These are phyloP conservation scores for Oncorhynchus masou DNA, from an alignment of 2,113 vertebrate species.

Conservation along the genomic window DNA sequence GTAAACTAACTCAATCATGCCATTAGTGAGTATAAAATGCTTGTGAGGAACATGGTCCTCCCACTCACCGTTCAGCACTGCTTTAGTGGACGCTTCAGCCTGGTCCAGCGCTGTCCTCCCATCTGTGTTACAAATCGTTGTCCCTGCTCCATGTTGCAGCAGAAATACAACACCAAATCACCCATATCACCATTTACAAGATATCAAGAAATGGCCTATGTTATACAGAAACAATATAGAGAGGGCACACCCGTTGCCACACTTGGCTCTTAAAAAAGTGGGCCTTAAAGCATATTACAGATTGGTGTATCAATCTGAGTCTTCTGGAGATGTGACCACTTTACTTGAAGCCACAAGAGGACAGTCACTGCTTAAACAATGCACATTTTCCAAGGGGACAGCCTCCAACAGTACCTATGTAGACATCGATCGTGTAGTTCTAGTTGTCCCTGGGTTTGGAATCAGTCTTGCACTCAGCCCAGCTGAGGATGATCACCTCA, in stretches of 20 bases:
- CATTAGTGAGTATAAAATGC: neutral
- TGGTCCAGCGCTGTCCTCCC: slow-evolving; percentile 85
- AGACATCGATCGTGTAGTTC: slow-evolving; percentile 98
- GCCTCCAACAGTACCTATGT: slow-evolving; percentile 78
- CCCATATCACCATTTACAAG: neutral
- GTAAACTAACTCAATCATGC: neutral
- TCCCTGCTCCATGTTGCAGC: slow-evolving; percentile 86
- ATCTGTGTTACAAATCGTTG: slow-evolving; percentile 84
- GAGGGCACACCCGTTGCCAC: neutral
- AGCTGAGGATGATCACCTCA: slow-evolving; percentile 92
- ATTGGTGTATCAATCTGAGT: too few relatives aligned
- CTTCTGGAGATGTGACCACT: neutral
- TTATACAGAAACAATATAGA: neutral
- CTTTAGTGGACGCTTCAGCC: slow-evolving; percentile 84
- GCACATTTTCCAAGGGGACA: neutral
- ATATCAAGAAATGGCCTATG: neutral
- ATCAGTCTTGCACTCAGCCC: slow-evolving; percentile 83
- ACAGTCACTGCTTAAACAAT: neutral
- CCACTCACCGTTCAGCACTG: slow-evolving; percentile 81
- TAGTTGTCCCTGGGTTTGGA: slow-evolving; percentile 96
- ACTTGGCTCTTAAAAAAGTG: neutral
- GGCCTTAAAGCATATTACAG: neutral
- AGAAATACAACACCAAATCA: slow-evolving; percentile 71
- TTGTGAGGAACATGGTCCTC: neutral
- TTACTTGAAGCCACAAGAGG: neutral